Conservation (phyloP, 2,113 vertebrate species). For the Chloropsis hardwickii region DNA sequence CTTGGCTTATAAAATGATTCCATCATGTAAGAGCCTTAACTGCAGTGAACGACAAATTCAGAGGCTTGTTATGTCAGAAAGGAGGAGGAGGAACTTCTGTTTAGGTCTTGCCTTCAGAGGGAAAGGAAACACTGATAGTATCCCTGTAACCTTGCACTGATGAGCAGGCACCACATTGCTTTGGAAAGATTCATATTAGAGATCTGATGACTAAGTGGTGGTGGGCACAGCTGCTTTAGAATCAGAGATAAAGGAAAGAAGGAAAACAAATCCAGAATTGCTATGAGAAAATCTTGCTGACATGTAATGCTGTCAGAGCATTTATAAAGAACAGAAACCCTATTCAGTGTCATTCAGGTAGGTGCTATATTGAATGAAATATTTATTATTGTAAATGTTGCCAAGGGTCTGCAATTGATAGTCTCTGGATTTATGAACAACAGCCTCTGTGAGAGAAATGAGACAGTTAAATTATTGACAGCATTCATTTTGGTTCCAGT, state of each 20-base stretch:
- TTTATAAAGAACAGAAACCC: conserved; percentile 42
- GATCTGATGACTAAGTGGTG: conserved; percentile 44
- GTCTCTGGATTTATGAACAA: not conserved
- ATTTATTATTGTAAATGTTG: conserved; percentile 28
- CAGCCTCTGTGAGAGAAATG: not conserved
- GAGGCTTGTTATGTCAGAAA: conserved; percentile 69
- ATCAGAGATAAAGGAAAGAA: conserved; percentile 49
- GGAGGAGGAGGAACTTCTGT: conserved; percentile 71
- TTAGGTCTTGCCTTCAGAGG: conserved; percentile 59
- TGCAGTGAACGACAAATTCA: conserved; percentile 59
- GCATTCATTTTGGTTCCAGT: not conserved
- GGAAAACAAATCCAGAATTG: conserved; percentile 54
- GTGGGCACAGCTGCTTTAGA: conserved; percentile 59
- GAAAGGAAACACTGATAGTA: conserved; percentile 61
- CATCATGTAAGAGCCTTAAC: conserved; percentile 19
- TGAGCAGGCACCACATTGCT: conserved; percentile 40
- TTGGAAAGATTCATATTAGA: conserved; percentile 46
- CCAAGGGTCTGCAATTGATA: not conserved
- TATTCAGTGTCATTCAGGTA: conserved; percentile 61
- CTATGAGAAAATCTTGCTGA: conserved; percentile 48
- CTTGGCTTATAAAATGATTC: conserved; percentile 31
- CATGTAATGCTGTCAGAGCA: conserved; percentile 41
- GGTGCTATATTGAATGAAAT: conserved; percentile 46
- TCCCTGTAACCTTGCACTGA: conserved; percentile 51
- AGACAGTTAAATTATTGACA: not conserved